phyloP scores from a whole-genome alignment of 1,140 invertebrate species.

The Proales similis region DNA sequence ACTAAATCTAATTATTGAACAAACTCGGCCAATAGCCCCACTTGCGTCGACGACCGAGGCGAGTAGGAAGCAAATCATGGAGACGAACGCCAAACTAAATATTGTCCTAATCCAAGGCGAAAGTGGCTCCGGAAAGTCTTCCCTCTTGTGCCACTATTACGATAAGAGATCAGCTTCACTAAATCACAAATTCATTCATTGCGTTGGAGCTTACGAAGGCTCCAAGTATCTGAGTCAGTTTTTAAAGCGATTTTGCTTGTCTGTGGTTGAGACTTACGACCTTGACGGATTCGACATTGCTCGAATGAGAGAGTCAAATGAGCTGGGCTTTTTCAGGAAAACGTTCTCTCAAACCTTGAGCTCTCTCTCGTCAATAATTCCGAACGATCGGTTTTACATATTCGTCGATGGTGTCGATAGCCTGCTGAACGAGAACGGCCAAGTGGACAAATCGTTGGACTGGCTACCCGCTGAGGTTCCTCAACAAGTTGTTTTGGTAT shows the following conservation, averaged over 20 bases:
- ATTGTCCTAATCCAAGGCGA: slow-evolving; percentile 42
- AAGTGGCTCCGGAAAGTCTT: slow-evolving; percentile 51
- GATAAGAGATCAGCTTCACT: too few relatives aligned
- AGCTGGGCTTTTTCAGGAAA: slow-evolving; percentile 25
- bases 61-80: slow-evolving; percentile 39
- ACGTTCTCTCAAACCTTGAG: slow-evolving; percentile 1
- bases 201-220: slow-evolving; percentile 46
- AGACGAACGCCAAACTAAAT: neutral
- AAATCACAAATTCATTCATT: slow-evolving; percentile 44
- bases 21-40: too few relatives aligned
- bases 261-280: slow-evolving; percentile 43
- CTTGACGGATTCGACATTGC: slow-evolving; percentile 40
- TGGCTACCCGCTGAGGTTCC: slow-evolving; percentile 46
- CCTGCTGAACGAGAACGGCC: slow-evolving; percentile 45
- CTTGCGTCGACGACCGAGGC: too few relatives aligned
- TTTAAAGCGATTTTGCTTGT: slow-evolving; percentile 43
- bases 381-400: slow-evolving; percentile 37
- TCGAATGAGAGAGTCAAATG: slow-evolving; percentile 48
- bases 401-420: slow-evolving; percentile 50
- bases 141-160: slow-evolving; percentile 45
- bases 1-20: slow-evolving; percentile 43
- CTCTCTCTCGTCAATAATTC: neutral
- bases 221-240: slow-evolving; percentile 46
- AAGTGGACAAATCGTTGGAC: slow-evolving; percentile 43
- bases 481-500: slow-evolving; percentile 7